These are phyloP conservation scores for Talpa occidentalis DNA, from an alignment of 2,113 vertebrate species.

Conservation along the genomic window DNA sequence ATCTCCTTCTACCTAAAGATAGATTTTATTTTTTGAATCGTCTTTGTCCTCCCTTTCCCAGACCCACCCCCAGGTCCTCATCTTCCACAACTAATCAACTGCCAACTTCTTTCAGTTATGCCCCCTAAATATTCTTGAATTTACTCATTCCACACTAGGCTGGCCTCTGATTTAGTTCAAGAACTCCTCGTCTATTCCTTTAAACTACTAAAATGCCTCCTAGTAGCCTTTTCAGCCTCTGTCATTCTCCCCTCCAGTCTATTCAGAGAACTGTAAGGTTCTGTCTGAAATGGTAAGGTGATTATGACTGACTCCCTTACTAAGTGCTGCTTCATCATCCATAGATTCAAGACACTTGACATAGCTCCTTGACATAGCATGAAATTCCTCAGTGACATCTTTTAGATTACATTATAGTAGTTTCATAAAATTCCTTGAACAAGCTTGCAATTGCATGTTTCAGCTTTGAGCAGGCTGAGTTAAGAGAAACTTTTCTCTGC, in stretches of 20 bases:
- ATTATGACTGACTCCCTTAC: background rate
- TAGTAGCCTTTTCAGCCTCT: background rate
- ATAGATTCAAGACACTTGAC: background rate
- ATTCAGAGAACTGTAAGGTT: background rate
- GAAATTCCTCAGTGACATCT: background rate
- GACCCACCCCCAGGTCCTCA: background rate
- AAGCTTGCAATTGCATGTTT: background rate
- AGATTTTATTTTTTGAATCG: background rate
- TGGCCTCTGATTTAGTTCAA: background rate
- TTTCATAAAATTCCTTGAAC: background rate
- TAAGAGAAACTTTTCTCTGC: background rate
- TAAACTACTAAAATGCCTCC: background rate
- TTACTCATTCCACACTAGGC: background rate
- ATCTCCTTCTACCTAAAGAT: background rate
- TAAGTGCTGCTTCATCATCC: background rate
- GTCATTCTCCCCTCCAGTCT: background rate
- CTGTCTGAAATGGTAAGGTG: background rate
- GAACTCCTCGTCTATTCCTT: background rate
- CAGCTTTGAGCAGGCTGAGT: background rate
- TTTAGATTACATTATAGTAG: background rate
- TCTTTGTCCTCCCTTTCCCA: background rate
- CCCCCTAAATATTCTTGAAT: background rate
- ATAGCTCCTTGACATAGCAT: background rate
- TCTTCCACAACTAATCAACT: background rate
- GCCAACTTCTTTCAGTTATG: constrained; percentile 7